Conservation (phyloP, 1,140 invertebrate genomes). For the Calliopsis andreniformis region DNA sequence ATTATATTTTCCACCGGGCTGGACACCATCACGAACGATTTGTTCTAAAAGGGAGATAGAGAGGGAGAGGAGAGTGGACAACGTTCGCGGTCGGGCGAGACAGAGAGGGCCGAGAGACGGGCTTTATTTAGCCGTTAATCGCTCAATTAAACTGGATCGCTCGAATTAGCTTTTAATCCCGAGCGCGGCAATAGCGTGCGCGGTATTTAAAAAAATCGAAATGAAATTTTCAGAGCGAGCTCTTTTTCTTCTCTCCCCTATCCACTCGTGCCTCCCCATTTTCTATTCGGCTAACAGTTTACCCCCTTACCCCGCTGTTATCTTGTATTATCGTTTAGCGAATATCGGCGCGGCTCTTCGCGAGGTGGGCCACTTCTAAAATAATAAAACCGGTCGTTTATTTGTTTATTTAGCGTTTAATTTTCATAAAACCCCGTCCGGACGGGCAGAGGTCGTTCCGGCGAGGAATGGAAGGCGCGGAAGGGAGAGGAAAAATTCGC, state of each 20-base stretch:
- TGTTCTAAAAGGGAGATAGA: constrained; percentile 67
- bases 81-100: neutral
- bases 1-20: constrained; percentile 78
- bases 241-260: neutral
- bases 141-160: constrained; percentile 81
- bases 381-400: constrained; percentile 13
- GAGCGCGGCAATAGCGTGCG: constrained; percentile 38
- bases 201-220: constrained; percentile 60
- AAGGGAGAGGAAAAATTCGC: neutral
- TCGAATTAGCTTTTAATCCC: constrained; percentile 79
- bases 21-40: constrained; percentile 73
- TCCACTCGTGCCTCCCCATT: neutral
- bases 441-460: constrained; percentile 8
- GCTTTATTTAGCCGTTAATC: constrained; percentile 80
- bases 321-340: neutral
- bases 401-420: constrained; percentile 11
- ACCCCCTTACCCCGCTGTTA: neutral
- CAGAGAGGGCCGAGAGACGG: constrained; percentile 39
- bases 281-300: constrained; percentile 20
- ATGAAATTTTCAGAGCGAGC: constrained; percentile 55
- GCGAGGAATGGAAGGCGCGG: neutral
- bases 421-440: neutral
- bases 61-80: constrained; percentile 17
- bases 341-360: too few species aligned
- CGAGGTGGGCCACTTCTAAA: neutral